phyloP scores from a whole-genome alignment of 1,140 invertebrate species.

The Caenorhabditis elegans region WBcel235 BX284606.5:5470501-5471000 shows the following conservation, averaged over 20 bases:
- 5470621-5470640: constrained; percentile 90
- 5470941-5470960: constrained; percentile 92
- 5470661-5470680: constrained; percentile 70
- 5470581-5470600: constrained; percentile 76
- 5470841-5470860: constrained; percentile 96
- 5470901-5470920: constrained; percentile 82
- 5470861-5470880: constrained; percentile 90
- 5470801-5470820: constrained; percentile 87
- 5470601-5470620: constrained; percentile 92
- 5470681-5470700: not conserved
- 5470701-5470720: constrained; percentile 72
- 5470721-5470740: constrained; percentile 92
- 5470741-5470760: constrained; percentile 73
- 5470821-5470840: constrained; percentile 85
- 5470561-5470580: constrained; percentile 78
- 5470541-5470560: constrained; percentile 78
- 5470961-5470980: constrained; percentile 94
- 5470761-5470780: constrained; percentile 73
- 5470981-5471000: constrained; percentile 88
- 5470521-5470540: constrained; percentile 79
- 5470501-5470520: constrained; percentile 63
- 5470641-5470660: constrained; percentile 96
- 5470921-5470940: constrained; percentile 93
- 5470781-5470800: constrained; percentile 88
- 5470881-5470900: constrained; percentile 92